Percentiles rank a stretch among this genome's conserved stretches.
These are phyloP conservation scores for Volucella zonaria DNA, from an alignment of 2,888 invertebrate genomes.

Conservation along the genomic window DNA sequence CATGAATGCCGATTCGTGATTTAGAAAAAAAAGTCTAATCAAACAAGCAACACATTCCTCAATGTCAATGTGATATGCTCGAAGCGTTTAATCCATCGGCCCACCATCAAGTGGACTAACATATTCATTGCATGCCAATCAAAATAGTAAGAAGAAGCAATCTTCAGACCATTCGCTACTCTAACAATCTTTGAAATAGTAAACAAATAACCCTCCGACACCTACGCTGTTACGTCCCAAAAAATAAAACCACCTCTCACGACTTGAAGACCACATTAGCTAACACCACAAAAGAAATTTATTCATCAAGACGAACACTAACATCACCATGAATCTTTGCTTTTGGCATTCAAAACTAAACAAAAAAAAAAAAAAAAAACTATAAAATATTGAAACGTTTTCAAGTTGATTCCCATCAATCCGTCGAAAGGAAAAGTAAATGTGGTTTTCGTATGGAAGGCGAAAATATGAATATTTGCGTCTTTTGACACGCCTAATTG, in stretches of 20 bases:
- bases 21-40: background rate
- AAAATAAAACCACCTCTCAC: constrained; percentile 2
- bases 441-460: background rate
- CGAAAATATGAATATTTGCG: background rate
- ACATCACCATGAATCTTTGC: background rate
- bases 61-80: constrained; percentile 13
- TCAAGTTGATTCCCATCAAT: background rate
- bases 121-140: constrained; percentile 9
- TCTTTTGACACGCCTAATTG: background rate
- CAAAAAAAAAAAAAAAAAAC: background rate
- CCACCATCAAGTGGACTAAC: constrained; percentile 29
- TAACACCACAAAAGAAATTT: constrained; percentile 20
- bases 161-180: constrained; percentile 24
- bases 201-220: constrained; percentile 44
- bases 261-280: constrained; percentile 5
- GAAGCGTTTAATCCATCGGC: constrained; percentile 2
- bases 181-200: constrained; percentile 32
- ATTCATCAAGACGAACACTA: constrained; percentile 44
- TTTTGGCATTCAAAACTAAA: background rate
- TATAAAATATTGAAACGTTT: background rate
- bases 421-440: constrained; percentile 29
- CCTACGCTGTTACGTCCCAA: constrained; percentile 42
- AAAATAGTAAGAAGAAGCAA: constrained; percentile 28
- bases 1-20: too few relatives aligned
- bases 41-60: background rate